Percentiles rank a stretch among this genome's conserved stretches.
Conservation (phyloP, 2,797 vertebrate species). For the Anomalospiza imberbis region DNA sequence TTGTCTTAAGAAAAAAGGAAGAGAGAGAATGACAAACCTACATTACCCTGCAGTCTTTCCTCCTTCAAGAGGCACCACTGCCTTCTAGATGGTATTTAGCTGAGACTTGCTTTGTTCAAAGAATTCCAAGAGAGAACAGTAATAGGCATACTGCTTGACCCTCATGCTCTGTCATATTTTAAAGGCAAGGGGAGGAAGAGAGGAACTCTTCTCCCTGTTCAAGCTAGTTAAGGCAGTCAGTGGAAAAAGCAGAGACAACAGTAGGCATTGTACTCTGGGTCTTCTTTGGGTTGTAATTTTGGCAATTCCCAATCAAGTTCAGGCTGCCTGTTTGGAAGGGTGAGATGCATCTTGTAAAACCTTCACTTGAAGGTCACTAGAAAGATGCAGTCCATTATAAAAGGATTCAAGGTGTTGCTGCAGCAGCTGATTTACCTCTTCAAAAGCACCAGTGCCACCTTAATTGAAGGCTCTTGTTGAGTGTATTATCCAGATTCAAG, state of each 20-base stretch:
- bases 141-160: neutral
- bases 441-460: conserved; percentile 30
- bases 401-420: conserved; percentile 1
- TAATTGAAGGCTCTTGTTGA: conserved; percentile 29
- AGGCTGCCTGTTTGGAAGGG: neutral
- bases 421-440: conserved; percentile 47
- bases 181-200: neutral
- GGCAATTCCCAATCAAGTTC: neutral
- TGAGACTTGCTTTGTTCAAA: neutral
- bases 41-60: neutral
- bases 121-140: neutral
- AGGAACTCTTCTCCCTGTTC: neutral
- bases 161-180: neutral
- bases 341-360: conserved; percentile 21
- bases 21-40: neutral
- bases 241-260: neutral
- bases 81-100: neutral
- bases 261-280: neutral
- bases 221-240: neutral
- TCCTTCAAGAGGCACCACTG: neutral
- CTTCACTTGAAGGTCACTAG: conserved; percentile 7
- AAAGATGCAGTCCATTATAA: conserved; percentile 18
- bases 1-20: neutral
- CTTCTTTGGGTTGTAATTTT: neutral
- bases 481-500: conserved; percentile 34